A percentile compares a stretch with the other conserved stretches of the same genome.
These are phyloP conservation scores for Paramormyrops kingsleyae DNA, from an alignment of 2,113 vertebrate species.

Conservation along the genomic window DNA sequence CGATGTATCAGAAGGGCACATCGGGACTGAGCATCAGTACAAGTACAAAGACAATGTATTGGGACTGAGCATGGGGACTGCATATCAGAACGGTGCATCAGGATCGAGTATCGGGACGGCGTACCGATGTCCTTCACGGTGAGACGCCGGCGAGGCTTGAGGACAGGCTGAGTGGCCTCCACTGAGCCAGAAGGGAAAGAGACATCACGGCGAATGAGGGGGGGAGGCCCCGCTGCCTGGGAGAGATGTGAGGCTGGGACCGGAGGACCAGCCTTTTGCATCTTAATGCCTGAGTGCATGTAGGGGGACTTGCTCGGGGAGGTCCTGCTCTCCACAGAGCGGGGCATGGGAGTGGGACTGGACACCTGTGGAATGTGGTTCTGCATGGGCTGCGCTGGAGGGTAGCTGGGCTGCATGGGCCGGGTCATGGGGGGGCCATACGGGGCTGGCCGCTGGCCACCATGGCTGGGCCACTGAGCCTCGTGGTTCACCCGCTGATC, in stretches of 20 bases:
- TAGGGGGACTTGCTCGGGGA: slow-evolving; percentile 94
- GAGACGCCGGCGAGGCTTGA: slow-evolving; percentile 85
- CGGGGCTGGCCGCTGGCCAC: slow-evolving; percentile 80
- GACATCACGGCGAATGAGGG: slow-evolving; percentile 84
- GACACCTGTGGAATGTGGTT: slow-evolving; percentile 99
- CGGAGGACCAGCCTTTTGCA: slow-evolving; percentile 92
- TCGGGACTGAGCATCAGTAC: background rate
- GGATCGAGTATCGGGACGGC: background rate
- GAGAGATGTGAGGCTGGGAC: slow-evolving; percentile 90
- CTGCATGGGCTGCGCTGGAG: slow-evolving; percentile 78
- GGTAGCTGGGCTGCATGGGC: slow-evolving; percentile 83
- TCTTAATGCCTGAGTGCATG: slow-evolving; percentile 90
- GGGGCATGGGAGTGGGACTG: slow-evolving; percentile 84
- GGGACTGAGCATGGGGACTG: background rate
- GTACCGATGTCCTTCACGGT: slow-evolving; percentile 94
- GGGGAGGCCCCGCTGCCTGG: slow-evolving; percentile 79
- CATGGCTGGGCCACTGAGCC: slow-evolving; percentile 83
- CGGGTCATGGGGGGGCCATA: slow-evolving; percentile 84
- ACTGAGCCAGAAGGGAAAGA: slow-evolving; percentile 92
- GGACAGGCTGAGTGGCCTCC: slow-evolving; percentile 84
- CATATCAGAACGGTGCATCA: background rate
- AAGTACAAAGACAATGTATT: background rate
- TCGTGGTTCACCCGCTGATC: slow-evolving; percentile 96
- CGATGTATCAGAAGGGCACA: background rate
- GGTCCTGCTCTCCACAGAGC: slow-evolving; percentile 87